phyloP scores from a whole-genome alignment of 2,888 invertebrate species.

The Buathra laborator region DNA sequence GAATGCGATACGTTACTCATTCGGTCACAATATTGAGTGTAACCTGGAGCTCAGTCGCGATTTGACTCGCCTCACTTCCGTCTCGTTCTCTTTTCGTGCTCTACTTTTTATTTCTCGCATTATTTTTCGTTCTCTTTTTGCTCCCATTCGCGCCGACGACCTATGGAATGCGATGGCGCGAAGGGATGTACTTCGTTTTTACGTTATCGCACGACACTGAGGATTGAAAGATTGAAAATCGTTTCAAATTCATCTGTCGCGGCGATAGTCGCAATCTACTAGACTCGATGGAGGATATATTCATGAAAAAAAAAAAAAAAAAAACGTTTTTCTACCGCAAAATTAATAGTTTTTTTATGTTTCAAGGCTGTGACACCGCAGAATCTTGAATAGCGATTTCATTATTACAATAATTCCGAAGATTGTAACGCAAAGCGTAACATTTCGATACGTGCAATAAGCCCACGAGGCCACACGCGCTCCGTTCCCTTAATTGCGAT shows the following conservation, averaged over 20 bases:
- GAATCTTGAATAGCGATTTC: slow-evolving; percentile 46
- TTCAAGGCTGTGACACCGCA: slow-evolving; percentile 6
- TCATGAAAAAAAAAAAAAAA: not conserved
- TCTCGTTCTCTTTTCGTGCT: slow-evolving; percentile 24
- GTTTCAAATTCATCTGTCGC: slow-evolving; percentile 48
- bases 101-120: slow-evolving; percentile 35
- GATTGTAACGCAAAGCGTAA: slow-evolving; percentile 70
- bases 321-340: not conserved
- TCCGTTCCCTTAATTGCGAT: slow-evolving; percentile 45
- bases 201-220: not conserved
- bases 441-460: slow-evolving; percentile 56
- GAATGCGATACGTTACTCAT: slow-evolving; percentile 81
- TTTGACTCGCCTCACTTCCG: slow-evolving; percentile 39
- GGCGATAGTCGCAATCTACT: slow-evolving; percentile 15
- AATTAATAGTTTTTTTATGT: not conserved
- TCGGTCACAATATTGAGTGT: slow-evolving; percentile 84
- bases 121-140: slow-evolving; percentile 32
- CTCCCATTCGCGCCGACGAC: slow-evolving; percentile 7
- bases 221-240: slow-evolving; percentile 38
- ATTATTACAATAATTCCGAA: slow-evolving; percentile 75
- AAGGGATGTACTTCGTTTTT: slow-evolving; percentile 32
- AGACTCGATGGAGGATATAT: slow-evolving; percentile 20
- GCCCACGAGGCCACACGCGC: slow-evolving; percentile 36
- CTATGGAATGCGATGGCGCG: not conserved
- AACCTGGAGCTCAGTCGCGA: slow-evolving; percentile 76